Evolutionary conservation across 1,140 invertebrate genomes (phyloP), one percentile per base, ranked within the genome.

Genomic region (Pseudomyrmex cubaensis): DNA sequence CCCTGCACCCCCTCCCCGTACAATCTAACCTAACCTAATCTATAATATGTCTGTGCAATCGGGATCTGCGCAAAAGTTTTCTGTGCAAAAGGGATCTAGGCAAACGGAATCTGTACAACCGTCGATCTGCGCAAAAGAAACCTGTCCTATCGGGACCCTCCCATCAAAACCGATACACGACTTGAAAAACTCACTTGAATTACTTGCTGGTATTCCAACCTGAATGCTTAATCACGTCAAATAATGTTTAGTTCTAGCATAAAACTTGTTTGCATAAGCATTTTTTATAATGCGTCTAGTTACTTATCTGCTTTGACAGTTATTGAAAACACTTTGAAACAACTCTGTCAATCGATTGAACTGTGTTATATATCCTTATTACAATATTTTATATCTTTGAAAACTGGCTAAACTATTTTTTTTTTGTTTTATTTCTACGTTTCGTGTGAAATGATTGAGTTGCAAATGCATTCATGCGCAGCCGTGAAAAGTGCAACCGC

Each of bases 401-500:
- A 7, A 35, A 5, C 35, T 35, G 5, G 35, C 35, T 35, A 5
- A 35, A 35, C 13, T 12, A 61, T 61, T 20, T 12, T 2, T 10
- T 59, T 59, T 20, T 22, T 2, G 2, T 20, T 57, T 5, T 8
- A 57, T 57, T 3, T 0, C 5, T 35, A 35, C 35, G 35, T 35
- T 35, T 7, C 22, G 46, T 8, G 12, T 44, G 48, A 64, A 52
- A n/a, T 57, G 7, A 12, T 57, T 12, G 48, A 59, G 35, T 17
- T 17, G 44, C 3, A 1, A 59, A 13, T 25, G 66, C 76, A 61
- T 70, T 80, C 66, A 72, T 50, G 76, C 54, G 76, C 13, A 48
- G 13, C 20, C 22, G 2, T 63, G 67, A 70, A 78, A 61, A 50
- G 44, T 17, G 66, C 56, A 70, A 25, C 15, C 9, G 12, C 8